Percentiles rank a stretch among this genome's conserved stretches.
These are phyloP conservation scores for Pollicipes pollicipes DNA, from an alignment of 1,140 invertebrate species.

Conservation along the genomic window DNA sequence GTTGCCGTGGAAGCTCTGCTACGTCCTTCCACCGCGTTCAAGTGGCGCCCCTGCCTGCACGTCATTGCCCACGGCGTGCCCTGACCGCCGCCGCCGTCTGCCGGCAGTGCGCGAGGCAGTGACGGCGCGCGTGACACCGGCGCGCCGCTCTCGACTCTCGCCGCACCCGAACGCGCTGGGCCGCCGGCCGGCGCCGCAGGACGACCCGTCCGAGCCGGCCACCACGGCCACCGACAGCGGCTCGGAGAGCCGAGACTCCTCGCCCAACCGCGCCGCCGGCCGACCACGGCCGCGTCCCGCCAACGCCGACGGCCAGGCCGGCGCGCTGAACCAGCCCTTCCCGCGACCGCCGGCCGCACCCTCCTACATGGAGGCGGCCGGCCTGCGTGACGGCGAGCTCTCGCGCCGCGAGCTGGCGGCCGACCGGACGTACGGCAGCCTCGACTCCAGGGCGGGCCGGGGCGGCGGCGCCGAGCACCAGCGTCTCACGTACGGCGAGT, in stretches of 20 bases:
- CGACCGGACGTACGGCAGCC: neutral
- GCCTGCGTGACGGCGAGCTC: neutral
- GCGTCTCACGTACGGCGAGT: neutral
- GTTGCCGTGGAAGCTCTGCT: no score
- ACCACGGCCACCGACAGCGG: slow-evolving; percentile 5
- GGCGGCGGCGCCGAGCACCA: neutral
- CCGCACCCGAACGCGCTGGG: neutral
- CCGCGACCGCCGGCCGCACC: neutral
- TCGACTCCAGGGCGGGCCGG: neutral
- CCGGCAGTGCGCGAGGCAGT: neutral
- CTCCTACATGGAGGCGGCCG: neutral
- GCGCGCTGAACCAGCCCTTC: neutral
- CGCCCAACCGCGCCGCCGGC: neutral
- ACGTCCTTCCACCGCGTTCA: no score
- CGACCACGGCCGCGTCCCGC: neutral
- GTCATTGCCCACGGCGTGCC: no score
- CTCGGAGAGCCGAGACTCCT: slow-evolving; percentile 1
- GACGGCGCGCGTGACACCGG: neutral
- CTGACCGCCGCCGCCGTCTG: no score
- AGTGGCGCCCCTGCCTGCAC: no score
- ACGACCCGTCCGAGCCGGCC: slow-evolving; percentile 2
- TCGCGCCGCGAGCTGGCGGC: no score
- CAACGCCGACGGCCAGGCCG: neutral
- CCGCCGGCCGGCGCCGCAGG: neutral
- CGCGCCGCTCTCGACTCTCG: neutral